Conservation (phyloP, 2,113 vertebrate species). For the Eidolon helvum region DNA sequence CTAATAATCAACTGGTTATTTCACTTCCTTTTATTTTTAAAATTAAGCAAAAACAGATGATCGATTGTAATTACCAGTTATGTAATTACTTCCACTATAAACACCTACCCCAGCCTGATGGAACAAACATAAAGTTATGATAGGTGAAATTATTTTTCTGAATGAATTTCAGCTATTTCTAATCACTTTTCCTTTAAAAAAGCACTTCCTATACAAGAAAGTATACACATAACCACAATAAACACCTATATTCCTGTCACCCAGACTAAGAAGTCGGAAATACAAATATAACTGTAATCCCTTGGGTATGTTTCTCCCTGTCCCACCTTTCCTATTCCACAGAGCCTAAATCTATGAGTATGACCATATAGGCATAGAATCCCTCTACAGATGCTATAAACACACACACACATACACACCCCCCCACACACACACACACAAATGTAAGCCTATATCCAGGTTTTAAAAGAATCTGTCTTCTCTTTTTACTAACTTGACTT, state of each 20-base stretch:
- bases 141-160: not conserved
- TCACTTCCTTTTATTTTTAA: slow-evolving; percentile 4
- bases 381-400: not conserved
- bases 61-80: not conserved
- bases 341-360: not conserved
- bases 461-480: not conserved
- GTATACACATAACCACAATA: not conserved
- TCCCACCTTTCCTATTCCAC: not conserved
- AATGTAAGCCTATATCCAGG: not conserved
- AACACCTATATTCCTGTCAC: not conserved
- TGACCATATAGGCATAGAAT: not conserved
- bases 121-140: not conserved
- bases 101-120: not conserved
- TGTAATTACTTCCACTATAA: not conserved
- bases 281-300: not conserved
- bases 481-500: not conserved
- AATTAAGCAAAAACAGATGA: not conserved
- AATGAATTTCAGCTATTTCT: not conserved
- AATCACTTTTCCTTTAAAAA: not conserved
- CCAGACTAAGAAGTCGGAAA: not conserved
- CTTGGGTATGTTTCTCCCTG: not conserved
- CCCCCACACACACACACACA: not conserved
- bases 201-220: not conserved
- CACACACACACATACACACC: not conserved
- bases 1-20: not conserved